A percentile compares a stretch with the other conserved stretches of the same genome.
These are phyloP conservation scores for Tetrao urogallus DNA, from an alignment of 2,113 vertebrate genomes.

Conservation along the genomic window DNA sequence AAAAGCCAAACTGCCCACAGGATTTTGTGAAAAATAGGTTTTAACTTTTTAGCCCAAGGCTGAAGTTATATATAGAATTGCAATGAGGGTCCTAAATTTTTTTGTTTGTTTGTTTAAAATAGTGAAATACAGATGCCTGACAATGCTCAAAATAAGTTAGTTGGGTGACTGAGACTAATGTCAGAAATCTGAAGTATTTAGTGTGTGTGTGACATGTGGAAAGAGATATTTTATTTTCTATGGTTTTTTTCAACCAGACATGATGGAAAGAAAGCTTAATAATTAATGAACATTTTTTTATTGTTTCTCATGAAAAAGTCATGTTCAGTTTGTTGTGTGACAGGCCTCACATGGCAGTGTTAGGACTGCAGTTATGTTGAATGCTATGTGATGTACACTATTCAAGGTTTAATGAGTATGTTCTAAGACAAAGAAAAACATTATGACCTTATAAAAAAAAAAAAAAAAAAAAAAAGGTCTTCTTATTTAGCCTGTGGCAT, in stretches of 20 bases:
- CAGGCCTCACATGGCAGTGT: slow-evolving; percentile 17
- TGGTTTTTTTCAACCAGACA: background rate
- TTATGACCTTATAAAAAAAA: slow-evolving; percentile 25
- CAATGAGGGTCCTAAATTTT: background rate
- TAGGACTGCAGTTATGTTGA: background rate
- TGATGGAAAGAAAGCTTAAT: slow-evolving; percentile 57
- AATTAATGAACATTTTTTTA: slow-evolving; percentile 71
- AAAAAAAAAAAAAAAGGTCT: background rate
- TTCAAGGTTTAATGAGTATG: slow-evolving; percentile 73
- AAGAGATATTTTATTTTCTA: slow-evolving; percentile 6
- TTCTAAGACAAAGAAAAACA: slow-evolving; percentile 41
- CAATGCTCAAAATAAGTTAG: background rate
- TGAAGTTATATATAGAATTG: background rate
- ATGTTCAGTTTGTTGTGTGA: slow-evolving; percentile 58
- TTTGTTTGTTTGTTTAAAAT: background rate
- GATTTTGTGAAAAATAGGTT: background rate
- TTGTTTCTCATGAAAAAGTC: slow-evolving; percentile 76
- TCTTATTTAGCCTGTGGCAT: background rate
- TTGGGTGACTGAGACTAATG: background rate
- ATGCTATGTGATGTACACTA: background rate
- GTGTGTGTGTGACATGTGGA: background rate
- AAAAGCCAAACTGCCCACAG: background rate
- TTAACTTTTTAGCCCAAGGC: background rate
- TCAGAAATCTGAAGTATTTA: slow-evolving; percentile 24
- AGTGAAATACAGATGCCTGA: background rate